Base-by-base conservation (phyloP, 2,113 vertebrate genomes). In the Platysternon megacephalum region DNA sequence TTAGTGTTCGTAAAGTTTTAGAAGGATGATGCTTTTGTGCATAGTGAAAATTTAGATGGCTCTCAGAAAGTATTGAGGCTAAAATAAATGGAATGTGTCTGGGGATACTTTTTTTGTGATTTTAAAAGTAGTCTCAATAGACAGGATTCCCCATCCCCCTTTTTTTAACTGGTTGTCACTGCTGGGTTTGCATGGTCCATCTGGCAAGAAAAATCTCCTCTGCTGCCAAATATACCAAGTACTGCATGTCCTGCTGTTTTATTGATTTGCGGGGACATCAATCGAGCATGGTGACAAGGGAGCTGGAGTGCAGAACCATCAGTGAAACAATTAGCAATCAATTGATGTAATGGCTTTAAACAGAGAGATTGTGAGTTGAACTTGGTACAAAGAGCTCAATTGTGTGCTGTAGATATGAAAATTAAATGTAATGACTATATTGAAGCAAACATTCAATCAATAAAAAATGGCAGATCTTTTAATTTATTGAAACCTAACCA, bases 301-400 rank as follows among this genome's bases (percentile, higher is more conserved):
- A 48, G 76, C 72, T 82, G 85, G 82, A 95, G 94, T 51, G 35
- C 88, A 85, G 84, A 91, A 16, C 86, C 17, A 44, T 91, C 91
- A 65, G 39, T 51, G 49, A 94, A 95, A 56, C 84, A 56, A 14
- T 52, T 58, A 0, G 52, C 16, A 80, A 5, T 58, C 91, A 39
- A 80, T 82, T 46, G 13, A 55, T 79, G 46, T 39, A 51, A 58
- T 48, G 48, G 56, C 29, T 87, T 95, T 56, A n/a, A 82, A 51
- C 42, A 86, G 32, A 51, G 26, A 90, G 72, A 87, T 84, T 87
- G 35, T 76, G 51, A 84, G 6, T 85, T 82, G 85, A 78, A 74
- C 5, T 82, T 72, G 0, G 0, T 88, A 46, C 53, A 29, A 26
- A 22, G 17, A 92, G 79, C n/a, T 74, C n/a, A 74, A 26, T 44